phyloP scores from a whole-genome alignment of 2,888 invertebrate species.

The Oscheius sp. region DNA sequence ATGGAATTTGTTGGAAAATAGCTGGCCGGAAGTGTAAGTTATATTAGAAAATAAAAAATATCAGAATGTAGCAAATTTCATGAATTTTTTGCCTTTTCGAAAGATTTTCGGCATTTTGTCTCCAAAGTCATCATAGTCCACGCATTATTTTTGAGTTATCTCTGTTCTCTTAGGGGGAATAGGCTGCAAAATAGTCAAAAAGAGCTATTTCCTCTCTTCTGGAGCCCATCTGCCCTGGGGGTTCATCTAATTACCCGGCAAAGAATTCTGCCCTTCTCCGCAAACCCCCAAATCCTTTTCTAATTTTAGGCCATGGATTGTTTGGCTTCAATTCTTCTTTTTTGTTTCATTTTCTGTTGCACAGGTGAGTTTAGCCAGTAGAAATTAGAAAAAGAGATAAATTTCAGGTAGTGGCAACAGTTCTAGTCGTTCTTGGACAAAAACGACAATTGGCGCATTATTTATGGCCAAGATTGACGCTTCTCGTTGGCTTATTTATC shows the following conservation, averaged over 20 bases:
- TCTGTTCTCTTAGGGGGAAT: no score
- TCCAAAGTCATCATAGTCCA: no score
- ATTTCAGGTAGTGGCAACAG: slow-evolving; percentile 49
- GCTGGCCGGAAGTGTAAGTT: slow-evolving; percentile 47
- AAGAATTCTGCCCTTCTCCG: background rate
- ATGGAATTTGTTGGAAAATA: slow-evolving; percentile 40
- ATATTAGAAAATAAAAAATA: no score
- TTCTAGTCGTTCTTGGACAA: slow-evolving; percentile 53
- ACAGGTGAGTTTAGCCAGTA: background rate
- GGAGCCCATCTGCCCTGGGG: background rate
- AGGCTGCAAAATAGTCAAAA: no score
- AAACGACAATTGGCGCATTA: slow-evolving; percentile 51
- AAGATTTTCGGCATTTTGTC: background rate
- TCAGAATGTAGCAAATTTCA: no score
- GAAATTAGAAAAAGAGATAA: background rate
- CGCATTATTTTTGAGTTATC: no score
- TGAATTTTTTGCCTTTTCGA: background rate
- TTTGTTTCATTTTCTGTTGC: slow-evolving; percentile 47
- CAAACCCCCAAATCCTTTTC: background rate
- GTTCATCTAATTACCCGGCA: background rate
- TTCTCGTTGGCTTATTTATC: slow-evolving; percentile 52
- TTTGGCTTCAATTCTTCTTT: slow-evolving; percentile 44
- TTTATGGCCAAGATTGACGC: slow-evolving; percentile 51
- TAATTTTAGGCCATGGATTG: slow-evolving; percentile 49
- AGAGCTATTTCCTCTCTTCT: no score